Evolutionary conservation across 1,140 invertebrate genomes (phyloP).

Genomic region (Drosophila albomicans): DNA sequence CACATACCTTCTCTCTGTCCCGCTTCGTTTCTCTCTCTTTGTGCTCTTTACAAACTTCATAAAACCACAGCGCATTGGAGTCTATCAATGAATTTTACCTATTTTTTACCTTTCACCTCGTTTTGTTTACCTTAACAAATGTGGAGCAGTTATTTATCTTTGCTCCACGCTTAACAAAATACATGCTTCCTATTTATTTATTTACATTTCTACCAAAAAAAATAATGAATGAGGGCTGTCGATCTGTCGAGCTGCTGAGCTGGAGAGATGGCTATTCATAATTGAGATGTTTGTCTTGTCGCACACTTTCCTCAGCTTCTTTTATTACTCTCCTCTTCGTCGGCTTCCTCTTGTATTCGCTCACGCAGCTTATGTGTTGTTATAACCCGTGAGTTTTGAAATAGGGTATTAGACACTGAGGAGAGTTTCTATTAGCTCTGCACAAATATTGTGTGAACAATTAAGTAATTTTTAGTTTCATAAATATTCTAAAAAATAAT

Average conservation of each 20-base stretch:
- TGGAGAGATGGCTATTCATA: not conserved
- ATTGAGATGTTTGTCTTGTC: slow-evolving; percentile 5
- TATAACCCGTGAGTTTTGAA: not conserved
- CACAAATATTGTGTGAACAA: too few relatives aligned
- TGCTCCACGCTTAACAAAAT: not conserved
- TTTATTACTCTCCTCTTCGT: too few relatives aligned
- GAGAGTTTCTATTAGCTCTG: too few relatives aligned
- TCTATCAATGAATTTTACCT: slow-evolving; percentile 17
- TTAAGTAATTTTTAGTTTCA: too few relatives aligned
- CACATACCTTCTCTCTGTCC: too few relatives aligned
- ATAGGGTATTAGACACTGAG: too few relatives aligned
- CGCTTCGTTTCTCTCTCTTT: not conserved
- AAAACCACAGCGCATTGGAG: not conserved
- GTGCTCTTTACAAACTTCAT: not conserved
- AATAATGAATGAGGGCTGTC: not conserved
- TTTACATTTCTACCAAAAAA: slow-evolving; percentile 10
- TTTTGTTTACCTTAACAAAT: slow-evolving; percentile 36
- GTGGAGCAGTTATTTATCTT: slow-evolving; percentile 37
- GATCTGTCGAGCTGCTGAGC: not conserved
- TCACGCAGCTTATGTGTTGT: not conserved
- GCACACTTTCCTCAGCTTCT: not conserved
- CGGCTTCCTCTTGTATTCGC: not conserved
- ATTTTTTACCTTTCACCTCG: slow-evolving; percentile 44
- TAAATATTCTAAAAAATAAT: too few relatives aligned
- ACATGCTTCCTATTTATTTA: slow-evolving; percentile 5